Evolutionary conservation across 1,140 invertebrate species (phyloP).

Genomic region (Apis laboriosa): DNA sequence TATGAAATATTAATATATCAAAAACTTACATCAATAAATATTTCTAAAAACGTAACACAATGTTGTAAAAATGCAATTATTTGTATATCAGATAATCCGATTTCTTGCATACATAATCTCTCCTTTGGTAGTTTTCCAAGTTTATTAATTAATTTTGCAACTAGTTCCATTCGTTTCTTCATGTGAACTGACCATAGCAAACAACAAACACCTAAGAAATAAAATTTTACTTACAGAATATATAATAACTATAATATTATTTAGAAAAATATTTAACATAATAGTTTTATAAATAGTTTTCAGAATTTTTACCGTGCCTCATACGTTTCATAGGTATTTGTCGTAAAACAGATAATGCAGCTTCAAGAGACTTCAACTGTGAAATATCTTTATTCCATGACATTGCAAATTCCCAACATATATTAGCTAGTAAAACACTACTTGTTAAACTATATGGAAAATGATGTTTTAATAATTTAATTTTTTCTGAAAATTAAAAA

Average conservation of each 20-base stretch:
- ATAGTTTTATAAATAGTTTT: slow-evolving; percentile 9
- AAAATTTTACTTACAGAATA: too few species aligned
- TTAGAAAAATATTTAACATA: background rate
- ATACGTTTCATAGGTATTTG: slow-evolving; percentile 84
- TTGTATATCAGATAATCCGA: slow-evolving; percentile 87
- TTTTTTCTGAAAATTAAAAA: slow-evolving; percentile 65
- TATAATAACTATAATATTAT: too few species aligned
- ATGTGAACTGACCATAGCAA: slow-evolving; percentile 94
- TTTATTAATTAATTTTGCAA: slow-evolving; percentile 92
- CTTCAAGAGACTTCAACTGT: slow-evolving; percentile 84
- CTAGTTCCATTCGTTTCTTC: slow-evolving; percentile 87
- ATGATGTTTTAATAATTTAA: slow-evolving; percentile 84
- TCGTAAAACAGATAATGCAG: slow-evolving; percentile 81
- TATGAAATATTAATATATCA: background rate
- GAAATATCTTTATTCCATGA: slow-evolving; percentile 91
- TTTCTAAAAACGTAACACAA: slow-evolving; percentile 87
- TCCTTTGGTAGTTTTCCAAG: slow-evolving; percentile 93
- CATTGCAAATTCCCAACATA: slow-evolving; percentile 94
- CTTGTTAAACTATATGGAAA: slow-evolving; percentile 93
- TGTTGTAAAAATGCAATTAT: slow-evolving; percentile 86
- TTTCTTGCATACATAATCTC: slow-evolving; percentile 87
- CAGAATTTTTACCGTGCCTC: slow-evolving; percentile 82
- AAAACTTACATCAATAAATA: slow-evolving; percentile 86
- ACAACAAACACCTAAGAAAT: slow-evolving; percentile 85
- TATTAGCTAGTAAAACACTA: slow-evolving; percentile 89